Percentiles rank a stretch among this genome's conserved stretches.
Conservation (phyloP, 1,140 invertebrate species). For the Papilio machaon region DNA sequence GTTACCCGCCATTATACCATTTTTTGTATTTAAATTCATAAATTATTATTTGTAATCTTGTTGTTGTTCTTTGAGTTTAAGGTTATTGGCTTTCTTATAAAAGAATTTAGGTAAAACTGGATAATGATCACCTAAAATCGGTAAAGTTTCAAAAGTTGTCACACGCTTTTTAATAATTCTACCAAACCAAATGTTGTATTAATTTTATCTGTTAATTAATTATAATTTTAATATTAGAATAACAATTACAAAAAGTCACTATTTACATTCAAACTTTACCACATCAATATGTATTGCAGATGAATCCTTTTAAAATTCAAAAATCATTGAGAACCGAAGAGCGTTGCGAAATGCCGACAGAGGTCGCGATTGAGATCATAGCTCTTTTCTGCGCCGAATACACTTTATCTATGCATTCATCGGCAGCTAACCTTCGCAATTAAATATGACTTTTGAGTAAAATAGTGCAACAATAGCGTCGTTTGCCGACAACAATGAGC, state of each 20-base stretch:
- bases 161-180: no score
- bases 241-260: no score
- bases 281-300: neutral
- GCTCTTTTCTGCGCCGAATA: constrained; percentile 41
- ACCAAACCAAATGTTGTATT: neutral
- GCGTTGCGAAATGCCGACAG: constrained; percentile 68
- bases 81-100: no score
- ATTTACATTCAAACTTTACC: neutral
- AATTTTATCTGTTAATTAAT: neutral
- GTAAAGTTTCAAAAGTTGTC: no score
- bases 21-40: no score
- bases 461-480: constrained; percentile 66
- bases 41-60: no score
- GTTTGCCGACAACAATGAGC: constrained; percentile 67
- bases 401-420: constrained; percentile 46
- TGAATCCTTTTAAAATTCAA: constrained; percentile 17
- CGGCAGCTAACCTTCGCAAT: constrained; percentile 55
- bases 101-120: no score
- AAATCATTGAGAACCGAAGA: constrained; percentile 49
- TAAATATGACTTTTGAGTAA: constrained; percentile 72
- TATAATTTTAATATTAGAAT: neutral
- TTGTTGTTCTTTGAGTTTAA: no score
- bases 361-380: constrained; percentile 56
- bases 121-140: no score
- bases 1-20: no score